These are phyloP conservation scores for Battus philenor DNA, from an alignment of 1,140 invertebrate species.

Conservation along the genomic window DNA sequence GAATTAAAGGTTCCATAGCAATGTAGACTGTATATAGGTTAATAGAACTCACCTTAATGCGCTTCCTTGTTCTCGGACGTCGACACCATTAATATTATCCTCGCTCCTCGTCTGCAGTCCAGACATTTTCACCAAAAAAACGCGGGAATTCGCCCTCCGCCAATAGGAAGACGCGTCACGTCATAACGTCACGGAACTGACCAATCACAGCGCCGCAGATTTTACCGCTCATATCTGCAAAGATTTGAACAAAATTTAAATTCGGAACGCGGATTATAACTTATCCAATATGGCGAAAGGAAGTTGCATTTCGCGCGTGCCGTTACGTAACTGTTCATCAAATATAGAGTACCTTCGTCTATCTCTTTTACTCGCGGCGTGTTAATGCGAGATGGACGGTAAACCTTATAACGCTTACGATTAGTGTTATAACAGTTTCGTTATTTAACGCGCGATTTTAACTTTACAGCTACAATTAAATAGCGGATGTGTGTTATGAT, in stretches of 20 bases:
- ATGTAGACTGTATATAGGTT: no score
- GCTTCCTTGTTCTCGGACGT: conserved; percentile 65
- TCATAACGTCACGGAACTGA: conserved; percentile 30
- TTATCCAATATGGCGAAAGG: conserved; percentile 37
- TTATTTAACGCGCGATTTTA: not conserved
- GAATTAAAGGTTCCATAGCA: no score
- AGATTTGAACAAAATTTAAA: conserved; percentile 33
- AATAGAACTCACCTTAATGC: conserved; percentile 58
- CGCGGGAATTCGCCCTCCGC: conserved; percentile 27
- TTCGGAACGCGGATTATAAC: conserved; percentile 30
- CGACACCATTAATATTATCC: conserved; percentile 62
- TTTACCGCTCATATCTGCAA: conserved; percentile 16
- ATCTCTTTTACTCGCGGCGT: not conserved
- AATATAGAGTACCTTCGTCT: conserved; percentile 18
- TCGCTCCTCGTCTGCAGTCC: conserved; percentile 58
- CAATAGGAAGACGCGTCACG: conserved; percentile 36
- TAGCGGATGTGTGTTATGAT: conserved; percentile 1
- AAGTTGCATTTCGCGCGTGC: conserved; percentile 28
- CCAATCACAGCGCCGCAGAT: conserved; percentile 45
- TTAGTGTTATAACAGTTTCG: not conserved
- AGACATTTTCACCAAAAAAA: conserved; percentile 63
- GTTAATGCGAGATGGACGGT: not conserved
- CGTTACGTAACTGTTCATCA: conserved; percentile 45
- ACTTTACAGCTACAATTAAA: not conserved
- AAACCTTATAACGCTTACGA: not conserved